Percentiles rank a stretch among this genome's conserved stretches.
Evolutionary conservation across 92 coral and sea anemone genomes (phyloP).

Genomic region (Ricordea florida): DNA sequence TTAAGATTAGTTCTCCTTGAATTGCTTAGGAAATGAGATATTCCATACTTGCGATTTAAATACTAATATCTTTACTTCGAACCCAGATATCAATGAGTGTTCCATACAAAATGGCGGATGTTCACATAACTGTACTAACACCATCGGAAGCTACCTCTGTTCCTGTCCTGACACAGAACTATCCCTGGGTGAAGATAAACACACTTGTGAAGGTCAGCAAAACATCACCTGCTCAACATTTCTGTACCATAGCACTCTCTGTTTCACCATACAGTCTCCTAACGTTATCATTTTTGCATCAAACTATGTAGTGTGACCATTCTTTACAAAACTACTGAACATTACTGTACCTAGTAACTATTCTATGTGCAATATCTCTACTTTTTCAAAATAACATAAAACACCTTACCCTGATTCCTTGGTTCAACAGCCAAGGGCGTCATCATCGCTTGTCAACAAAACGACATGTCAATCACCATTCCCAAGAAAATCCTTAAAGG

Average conservation of each 20-base stretch:
- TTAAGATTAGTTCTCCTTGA: not conserved
- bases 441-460: not conserved
- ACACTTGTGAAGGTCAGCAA: not conserved
- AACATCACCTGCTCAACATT: not conserved
- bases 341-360: not conserved
- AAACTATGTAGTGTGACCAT: no score
- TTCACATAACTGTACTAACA: not conserved
- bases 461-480: slow-evolving; percentile 5
- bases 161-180: not conserved
- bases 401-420: no score
- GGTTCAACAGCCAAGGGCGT: not conserved
- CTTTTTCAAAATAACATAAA: no score
- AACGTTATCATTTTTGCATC: not conserved
- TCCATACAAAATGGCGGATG: not conserved
- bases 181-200: not conserved
- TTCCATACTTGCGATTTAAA: not conserved
- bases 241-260: not conserved
- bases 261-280: not conserved
- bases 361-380: not conserved
- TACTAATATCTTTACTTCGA: not conserved
- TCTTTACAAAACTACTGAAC: no score
- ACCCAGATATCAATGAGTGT: slow-evolving; percentile 10
- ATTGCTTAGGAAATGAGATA: no score
- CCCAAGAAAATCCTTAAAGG: slow-evolving; percentile 18
- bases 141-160: not conserved